Evolutionary conservation across 2,113 vertebrate species (phyloP).

Genomic region (Atherinomorus stipes): DNA sequence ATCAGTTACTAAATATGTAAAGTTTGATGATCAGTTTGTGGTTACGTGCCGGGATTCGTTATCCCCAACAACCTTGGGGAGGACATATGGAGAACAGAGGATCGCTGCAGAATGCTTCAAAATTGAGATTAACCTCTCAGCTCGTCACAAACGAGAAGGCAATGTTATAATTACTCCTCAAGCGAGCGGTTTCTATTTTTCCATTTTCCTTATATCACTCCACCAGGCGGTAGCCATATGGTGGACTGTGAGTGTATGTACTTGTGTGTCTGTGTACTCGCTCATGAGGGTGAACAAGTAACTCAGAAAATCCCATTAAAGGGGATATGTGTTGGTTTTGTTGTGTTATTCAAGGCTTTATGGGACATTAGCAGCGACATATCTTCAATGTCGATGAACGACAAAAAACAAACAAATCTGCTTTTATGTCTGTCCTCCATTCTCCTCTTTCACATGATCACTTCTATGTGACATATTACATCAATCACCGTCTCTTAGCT

Average conservation of each 20-base stretch:
- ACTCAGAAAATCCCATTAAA: slow-evolving; percentile 73
- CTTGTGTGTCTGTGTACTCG: slow-evolving; percentile 12
- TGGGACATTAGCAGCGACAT: slow-evolving; percentile 68
- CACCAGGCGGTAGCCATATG: slow-evolving; percentile 57
- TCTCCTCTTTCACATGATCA: slow-evolving; percentile 36
- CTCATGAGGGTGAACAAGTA: slow-evolving; percentile 40
- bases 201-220: slow-evolving; percentile 66
- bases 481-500: slow-evolving; percentile 44
- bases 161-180: slow-evolving; percentile 67
- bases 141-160: slow-evolving; percentile 64
- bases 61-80: slow-evolving; percentile 55
- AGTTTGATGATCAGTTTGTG: slow-evolving; percentile 52
- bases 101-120: slow-evolving; percentile 41
- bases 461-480: slow-evolving; percentile 50
- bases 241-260: slow-evolving; percentile 36
- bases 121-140: slow-evolving; percentile 67
- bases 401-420: slow-evolving; percentile 74
- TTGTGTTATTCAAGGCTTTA: slow-evolving; percentile 72
- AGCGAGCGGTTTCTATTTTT: slow-evolving; percentile 55
- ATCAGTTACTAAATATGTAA: slow-evolving; percentile 37
- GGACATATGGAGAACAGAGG: slow-evolving; percentile 38
- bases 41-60: slow-evolving; percentile 3
- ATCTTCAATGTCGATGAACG: slow-evolving; percentile 70
- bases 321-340: slow-evolving; percentile 70
- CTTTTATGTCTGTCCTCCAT: slow-evolving; percentile 30